These are phyloP conservation scores for Drosophila algonquin DNA, from an alignment of 2,888 invertebrate genomes.

Conservation along the genomic window DNA sequence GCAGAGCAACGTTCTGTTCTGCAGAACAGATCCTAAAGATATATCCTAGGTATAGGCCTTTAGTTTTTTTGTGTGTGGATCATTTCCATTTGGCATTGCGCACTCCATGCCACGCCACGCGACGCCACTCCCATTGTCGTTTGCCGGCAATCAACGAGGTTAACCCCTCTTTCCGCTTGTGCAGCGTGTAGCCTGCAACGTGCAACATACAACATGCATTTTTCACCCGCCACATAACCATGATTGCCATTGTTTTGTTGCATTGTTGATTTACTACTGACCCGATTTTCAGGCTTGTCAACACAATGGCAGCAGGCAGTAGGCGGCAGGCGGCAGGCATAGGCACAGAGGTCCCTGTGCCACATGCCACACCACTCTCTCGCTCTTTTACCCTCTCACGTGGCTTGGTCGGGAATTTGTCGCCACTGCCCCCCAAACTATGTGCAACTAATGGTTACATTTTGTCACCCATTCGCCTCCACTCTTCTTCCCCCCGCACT, in stretches of 20 bases:
- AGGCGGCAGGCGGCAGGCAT: no score
- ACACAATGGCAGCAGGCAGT: constrained; percentile 57
- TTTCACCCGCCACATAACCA: constrained; percentile 68
- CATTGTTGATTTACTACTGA: constrained; percentile 78
- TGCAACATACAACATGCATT: constrained; percentile 57
- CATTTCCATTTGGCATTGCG: constrained; percentile 18
- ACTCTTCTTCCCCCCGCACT: background rate
- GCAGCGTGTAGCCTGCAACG: constrained; percentile 9
- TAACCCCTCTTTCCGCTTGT: constrained; percentile 44
- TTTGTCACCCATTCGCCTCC: constrained; percentile 49
- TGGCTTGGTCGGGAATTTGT: constrained; percentile 66
- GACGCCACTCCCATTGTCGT: constrained; percentile 37
- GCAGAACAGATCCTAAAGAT: no score
- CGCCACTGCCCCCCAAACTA: constrained; percentile 61
- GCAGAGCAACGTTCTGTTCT: background rate
- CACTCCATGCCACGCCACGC: constrained; percentile 2
- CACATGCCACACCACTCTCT: background rate
- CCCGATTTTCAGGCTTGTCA: constrained; percentile 77
- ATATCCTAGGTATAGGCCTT: no score
- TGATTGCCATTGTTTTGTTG: constrained; percentile 69
- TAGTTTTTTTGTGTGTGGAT: no score
- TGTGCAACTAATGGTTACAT: constrained; percentile 77
- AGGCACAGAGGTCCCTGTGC: background rate
- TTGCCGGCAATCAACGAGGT: constrained; percentile 58
- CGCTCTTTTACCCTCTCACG: constrained; percentile 28